Conservation (phyloP, 2,113 vertebrate species). For the Amia ocellicauda region DNA sequence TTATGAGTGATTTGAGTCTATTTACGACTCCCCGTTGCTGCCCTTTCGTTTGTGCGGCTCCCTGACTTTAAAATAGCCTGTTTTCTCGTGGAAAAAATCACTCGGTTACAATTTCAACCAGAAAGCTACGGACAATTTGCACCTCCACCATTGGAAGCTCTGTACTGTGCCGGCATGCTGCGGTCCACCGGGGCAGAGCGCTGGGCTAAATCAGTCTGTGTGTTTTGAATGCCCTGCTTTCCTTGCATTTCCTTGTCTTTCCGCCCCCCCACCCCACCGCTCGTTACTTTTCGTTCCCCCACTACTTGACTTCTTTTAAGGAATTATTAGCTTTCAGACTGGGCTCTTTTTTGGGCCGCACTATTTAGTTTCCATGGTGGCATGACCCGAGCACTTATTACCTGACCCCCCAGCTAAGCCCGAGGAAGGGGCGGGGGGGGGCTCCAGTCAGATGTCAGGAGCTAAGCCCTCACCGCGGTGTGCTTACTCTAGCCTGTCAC, state of each 20-base stretch:
- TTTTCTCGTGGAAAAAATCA: too few species aligned
- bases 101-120: too few species aligned
- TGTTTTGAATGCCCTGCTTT: too few species aligned
- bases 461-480: conserved; percentile 49
- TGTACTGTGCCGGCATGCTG: not conserved
- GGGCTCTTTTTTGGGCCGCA: conserved; percentile 32
- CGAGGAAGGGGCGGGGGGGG: conserved; percentile 17
- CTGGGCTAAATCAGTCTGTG: too few species aligned
- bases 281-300: conserved; percentile 30
- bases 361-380: conserved; percentile 57
- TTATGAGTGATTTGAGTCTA: too few species aligned
- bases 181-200: too few species aligned
- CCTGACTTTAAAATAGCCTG: too few species aligned
- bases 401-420: conserved; percentile 54
- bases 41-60: too few species aligned
- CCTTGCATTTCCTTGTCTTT: not conserved
- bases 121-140: too few species aligned
- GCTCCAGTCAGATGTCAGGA: conserved; percentile 18
- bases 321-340: conserved; percentile 50
- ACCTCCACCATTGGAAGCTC: too few species aligned
- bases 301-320: conserved; percentile 46
- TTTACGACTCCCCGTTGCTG: too few species aligned
- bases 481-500: conserved; percentile 55
- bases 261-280: not conserved
- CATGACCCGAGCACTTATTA: conserved; percentile 57